Conservation (phyloP, 2,113 vertebrate genomes). For the Excalfactoria chinensis region DNA sequence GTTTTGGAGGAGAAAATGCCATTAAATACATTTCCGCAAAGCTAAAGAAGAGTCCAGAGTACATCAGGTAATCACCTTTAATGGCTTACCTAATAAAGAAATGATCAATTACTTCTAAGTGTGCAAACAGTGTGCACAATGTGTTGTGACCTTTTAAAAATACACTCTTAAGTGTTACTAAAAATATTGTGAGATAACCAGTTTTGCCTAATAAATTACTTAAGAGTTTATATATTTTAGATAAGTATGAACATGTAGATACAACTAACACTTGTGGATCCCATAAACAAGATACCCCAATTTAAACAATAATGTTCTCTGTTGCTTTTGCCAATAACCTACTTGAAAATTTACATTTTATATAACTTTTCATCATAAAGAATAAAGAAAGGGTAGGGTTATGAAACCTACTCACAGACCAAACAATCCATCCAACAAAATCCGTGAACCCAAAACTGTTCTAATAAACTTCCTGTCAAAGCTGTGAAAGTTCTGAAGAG, state of each 20-base stretch:
- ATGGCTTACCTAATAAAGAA: background rate
- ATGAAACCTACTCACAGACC: background rate
- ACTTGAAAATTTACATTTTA: background rate
- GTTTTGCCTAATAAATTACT: background rate
- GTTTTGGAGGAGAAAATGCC: slow-evolving; percentile 74
- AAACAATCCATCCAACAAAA: background rate
- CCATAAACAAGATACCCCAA: background rate
- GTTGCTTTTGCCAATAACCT: background rate
- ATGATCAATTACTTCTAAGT: background rate
- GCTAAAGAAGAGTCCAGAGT: slow-evolving; percentile 73
- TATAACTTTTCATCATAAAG: background rate
- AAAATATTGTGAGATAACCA: background rate
- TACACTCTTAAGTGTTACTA: background rate
- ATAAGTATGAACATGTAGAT: background rate
- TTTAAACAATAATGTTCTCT: background rate
- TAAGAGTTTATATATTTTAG: background rate
- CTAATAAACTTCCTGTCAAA: background rate
- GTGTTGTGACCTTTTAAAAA: background rate
- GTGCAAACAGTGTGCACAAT: background rate
- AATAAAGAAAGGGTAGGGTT: background rate
- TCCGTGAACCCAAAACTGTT: background rate
- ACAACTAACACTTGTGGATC: background rate
- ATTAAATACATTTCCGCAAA: slow-evolving; percentile 71
- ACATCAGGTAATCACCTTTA: slow-evolving; percentile 70
- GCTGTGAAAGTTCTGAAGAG: background rate